Base-by-base conservation (phyloP, 1,140 invertebrate species). In the Theocolax elegans region DNA sequence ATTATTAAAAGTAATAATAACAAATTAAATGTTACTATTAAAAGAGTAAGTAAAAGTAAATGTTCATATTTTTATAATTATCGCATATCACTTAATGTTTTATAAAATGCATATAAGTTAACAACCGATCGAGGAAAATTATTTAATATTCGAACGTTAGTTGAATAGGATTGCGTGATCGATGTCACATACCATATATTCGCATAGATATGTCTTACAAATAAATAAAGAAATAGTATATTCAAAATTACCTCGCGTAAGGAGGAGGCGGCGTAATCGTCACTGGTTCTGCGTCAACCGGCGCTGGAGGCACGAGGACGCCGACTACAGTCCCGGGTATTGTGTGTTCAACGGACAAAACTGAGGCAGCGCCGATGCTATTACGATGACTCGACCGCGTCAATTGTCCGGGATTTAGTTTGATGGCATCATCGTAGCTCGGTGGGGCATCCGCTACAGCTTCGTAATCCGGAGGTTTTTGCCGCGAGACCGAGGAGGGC, bases 391-490 rank as follows among this genome's bases (percentile, higher is more conserved):
- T 81, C n/a, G 76, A 44, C 27, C 77, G 79, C 9, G 75, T 48
- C 67, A 85, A 76, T 65, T 85, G 83, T 56, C 86, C 85, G 31
- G 91, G 91, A 82, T 89, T 89, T 63, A 92, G 81, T 79, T 91
- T 92, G 74, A 92, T 91, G 13, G 91, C 91, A 74, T 92, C 91
- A 71, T 92, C 91, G 77, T 92, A 92, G 27, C 89, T 90, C 1
- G 91, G 91, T 42, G 91, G 91, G 46, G 88, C 87, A 17, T 90
- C 90, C 2, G 89, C 88, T 27, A 92, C 90, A 0, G 89, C 87
- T 72, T 92, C 90, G 79, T 92, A 92, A 76, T 92, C 91, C 23
- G 91, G 91, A 23, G 91, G 91, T 77, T 92, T 92, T 72, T 90
- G 90, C 65, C 89, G 83, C 77, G 78, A 78, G 29, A 75, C 73